phyloP scores from a whole-genome alignment of 2,888 invertebrate genomes.

The Orchesellides sinensis region DNA sequence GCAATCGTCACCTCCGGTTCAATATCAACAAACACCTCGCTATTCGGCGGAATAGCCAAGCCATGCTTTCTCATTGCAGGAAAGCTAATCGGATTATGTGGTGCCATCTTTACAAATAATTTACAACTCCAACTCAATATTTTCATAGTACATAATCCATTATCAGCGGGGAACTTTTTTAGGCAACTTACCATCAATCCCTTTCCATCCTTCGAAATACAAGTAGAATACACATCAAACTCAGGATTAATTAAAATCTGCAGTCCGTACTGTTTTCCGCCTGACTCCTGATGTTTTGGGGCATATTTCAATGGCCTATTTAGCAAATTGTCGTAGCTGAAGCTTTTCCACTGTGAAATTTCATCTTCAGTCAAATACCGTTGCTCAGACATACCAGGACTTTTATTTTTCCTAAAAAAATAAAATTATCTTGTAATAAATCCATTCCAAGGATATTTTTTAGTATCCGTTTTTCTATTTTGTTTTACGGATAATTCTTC shows the following conservation, averaged over 20 bases:
- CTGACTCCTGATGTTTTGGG: neutral
- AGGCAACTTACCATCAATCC: slow-evolving; percentile 33
- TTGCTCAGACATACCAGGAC: neutral
- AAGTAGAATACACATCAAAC: slow-evolving; percentile 37
- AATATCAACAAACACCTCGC: slow-evolving; percentile 32
- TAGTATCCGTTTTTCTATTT: no score
- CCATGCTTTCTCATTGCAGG: slow-evolving; percentile 11
- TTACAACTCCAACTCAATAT: neutral
- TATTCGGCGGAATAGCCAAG: slow-evolving; percentile 8
- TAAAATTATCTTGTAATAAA: no score
- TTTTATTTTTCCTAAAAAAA: neutral
- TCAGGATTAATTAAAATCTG: slow-evolving; percentile 34
- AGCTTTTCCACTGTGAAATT: neutral
- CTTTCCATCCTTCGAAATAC: slow-evolving; percentile 27
- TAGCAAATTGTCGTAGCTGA: no score
- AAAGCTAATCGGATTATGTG: slow-evolving; percentile 18
- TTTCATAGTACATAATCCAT: no score
- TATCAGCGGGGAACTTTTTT: no score
- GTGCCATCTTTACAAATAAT: neutral
- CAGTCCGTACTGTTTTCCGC: slow-evolving; percentile 36
- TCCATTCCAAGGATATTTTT: neutral
- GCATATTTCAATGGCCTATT: no score
- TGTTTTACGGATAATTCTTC: slow-evolving; percentile 1
- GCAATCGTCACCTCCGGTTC: slow-evolving; percentile 20
- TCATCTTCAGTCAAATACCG: neutral